Evolutionary conservation across 1,140 invertebrate genomes (phyloP).

Genomic region (Mycetomoellerius zeteki): DNA sequence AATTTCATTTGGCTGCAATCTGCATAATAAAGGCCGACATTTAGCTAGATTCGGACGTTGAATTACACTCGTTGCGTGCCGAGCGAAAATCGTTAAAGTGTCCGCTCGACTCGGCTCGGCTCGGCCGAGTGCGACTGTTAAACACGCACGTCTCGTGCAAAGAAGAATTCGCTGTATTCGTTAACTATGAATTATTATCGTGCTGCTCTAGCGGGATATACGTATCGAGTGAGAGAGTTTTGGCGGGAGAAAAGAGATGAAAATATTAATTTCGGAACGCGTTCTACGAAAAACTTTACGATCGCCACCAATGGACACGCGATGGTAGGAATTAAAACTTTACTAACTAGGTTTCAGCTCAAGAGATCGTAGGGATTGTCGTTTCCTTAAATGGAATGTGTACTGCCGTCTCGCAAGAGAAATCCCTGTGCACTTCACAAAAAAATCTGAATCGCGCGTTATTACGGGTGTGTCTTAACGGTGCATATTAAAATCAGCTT

Average conservation of each 20-base stretch:
- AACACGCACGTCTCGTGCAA: constrained; percentile 30
- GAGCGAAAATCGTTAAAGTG: constrained; percentile 56
- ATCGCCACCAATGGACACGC: neutral
- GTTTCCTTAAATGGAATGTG: constrained; percentile 27
- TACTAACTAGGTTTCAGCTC: constrained; percentile 61
- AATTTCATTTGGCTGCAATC: constrained; percentile 63
- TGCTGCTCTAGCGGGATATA: constrained; percentile 34
- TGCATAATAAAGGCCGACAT: constrained; percentile 62
- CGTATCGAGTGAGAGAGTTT: constrained; percentile 48
- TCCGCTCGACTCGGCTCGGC: constrained; percentile 18
- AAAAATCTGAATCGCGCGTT: constrained; percentile 3
- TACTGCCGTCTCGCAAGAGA: neutral
- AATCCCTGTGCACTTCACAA: neutral
- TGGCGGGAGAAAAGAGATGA: neutral
- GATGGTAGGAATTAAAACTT: constrained; percentile 33
- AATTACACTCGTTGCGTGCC: constrained; percentile 61
- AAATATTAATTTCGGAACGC: constrained; percentile 35
- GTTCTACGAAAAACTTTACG: constrained; percentile 3
- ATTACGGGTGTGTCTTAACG: constrained; percentile 16
- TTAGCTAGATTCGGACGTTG: constrained; percentile 63
- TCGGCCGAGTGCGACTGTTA: constrained; percentile 10
- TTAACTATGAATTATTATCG: constrained; percentile 54
- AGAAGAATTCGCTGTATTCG: constrained; percentile 30
- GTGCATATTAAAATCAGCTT: constrained; percentile 7
- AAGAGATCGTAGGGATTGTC: constrained; percentile 25